Evolutionary conservation across 2,797 vertebrate genomes (phyloP), one percentile per base, ranked within the genome.

Genomic region (Poeciliopsis infans): DNA sequence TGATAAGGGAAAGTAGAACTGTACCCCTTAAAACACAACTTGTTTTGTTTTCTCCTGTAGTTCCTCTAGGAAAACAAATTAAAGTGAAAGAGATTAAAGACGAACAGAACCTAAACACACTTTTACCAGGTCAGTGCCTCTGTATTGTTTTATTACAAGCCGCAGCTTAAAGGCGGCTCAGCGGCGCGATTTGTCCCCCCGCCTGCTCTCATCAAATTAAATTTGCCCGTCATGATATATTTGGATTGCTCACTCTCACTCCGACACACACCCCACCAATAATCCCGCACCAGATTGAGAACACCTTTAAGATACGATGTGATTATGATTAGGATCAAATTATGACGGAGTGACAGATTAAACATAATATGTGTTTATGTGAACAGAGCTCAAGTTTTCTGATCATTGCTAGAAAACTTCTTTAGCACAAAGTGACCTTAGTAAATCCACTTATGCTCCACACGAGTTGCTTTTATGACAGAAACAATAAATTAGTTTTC

Each of bases 261-360:
- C 69, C 10, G 10, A 74, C 76, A 80, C 85, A 82, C 87, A 84
- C 59, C 78, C 82, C 76, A 93, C 25, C 86, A 85, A 89, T 95
- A 95, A 96, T 96, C 94, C 94, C 89, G 77, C 82, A 88, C 87
- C 92, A 95, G 95, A 95, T 95, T 95, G 93, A 93, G 94, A 95
- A 95, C 94, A 96, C 94, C 94, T 95, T 95, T 92, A 93, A 95
- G 90, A 95, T 93, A 91, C 91, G 77, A 93, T 82, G 91, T 93
- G 89, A 95, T 94, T 94, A 92, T 93, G 90, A 95, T 94, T 91
- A 93, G 90, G 91, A 89, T 89, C 90, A 94, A 94, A 93, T 94
- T 92, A 93, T 89, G 86, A 88, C 79, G 89, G 88, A 95, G 94
- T 95, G 94, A 93, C 91, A 93, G 95, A 95, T 95, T 94, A 95